phyloP scores from a whole-genome alignment of 1,140 invertebrate species.

The Apis laboriosa region DNA sequence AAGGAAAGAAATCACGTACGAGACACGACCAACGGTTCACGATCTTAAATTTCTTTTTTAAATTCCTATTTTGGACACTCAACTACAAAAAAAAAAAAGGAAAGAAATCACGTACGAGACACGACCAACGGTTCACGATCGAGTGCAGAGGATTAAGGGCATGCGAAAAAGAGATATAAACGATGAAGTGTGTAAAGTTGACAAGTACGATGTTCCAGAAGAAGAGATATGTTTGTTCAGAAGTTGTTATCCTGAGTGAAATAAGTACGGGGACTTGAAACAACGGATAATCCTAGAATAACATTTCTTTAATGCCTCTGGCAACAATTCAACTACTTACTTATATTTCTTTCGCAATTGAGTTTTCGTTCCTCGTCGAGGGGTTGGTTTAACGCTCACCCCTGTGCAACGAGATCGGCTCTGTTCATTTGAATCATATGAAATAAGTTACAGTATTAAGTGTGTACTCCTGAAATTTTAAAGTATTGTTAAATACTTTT shows the following conservation, averaged over 20 bases:
- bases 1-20: no score
- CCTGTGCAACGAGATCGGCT: background rate
- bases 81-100: no score
- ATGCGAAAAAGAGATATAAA: no score
- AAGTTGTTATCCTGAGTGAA: background rate
- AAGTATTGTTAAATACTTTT: no score
- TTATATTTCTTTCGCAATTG: background rate
- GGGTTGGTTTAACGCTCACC: background rate
- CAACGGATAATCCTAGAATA: conserved; percentile 2
- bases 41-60: no score
- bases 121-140: no score
- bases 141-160: no score
- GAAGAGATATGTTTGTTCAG: background rate
- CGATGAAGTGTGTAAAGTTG: background rate
- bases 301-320: background rate
- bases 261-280: background rate
- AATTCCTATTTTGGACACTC: no score
- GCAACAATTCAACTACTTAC: background rate
- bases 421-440: background rate
- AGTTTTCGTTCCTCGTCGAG: background rate
- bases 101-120: no score
- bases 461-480: no score
- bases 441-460: background rate
- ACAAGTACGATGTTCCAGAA: background rate
- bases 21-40: no score